Evolutionary conservation across 1,140 invertebrate species (phyloP).

Genomic region (Bombus impatiens): DNA sequence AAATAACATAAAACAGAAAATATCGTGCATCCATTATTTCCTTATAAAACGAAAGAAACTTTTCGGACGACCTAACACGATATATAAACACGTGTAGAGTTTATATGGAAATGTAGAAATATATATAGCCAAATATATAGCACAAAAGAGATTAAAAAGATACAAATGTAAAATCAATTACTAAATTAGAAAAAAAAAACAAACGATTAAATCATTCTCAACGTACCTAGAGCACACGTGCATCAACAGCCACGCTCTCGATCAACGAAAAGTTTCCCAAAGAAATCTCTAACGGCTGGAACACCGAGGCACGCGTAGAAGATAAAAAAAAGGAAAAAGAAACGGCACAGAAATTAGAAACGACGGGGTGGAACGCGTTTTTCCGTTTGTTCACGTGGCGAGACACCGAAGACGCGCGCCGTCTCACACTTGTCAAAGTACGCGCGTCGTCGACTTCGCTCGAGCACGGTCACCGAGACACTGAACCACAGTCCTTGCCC

Average conservation of each 20-base stretch:
- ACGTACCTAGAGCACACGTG: constrained; percentile 27
- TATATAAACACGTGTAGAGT: too few species aligned
- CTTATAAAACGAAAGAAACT: too few species aligned
- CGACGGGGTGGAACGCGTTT: neutral
- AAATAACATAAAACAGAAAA: too few species aligned
- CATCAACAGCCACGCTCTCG: neutral
- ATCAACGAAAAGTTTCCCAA: neutral
- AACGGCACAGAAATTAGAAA: neutral
- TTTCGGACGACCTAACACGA: too few species aligned
- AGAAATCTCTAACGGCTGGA: neutral
- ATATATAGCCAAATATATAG: too few species aligned
- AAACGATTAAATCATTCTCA: too few species aligned
- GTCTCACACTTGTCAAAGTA: neutral
- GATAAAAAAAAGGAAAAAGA: too few species aligned
- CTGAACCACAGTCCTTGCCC: constrained; percentile 43
- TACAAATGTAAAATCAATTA: too few species aligned
- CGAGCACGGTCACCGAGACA: constrained; percentile 28
- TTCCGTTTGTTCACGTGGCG: constrained; percentile 13
- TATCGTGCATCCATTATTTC: too few species aligned
- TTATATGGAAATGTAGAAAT: too few species aligned
- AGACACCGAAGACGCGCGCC: neutral
- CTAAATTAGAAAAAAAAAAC: too few species aligned
- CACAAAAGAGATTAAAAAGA: too few species aligned
- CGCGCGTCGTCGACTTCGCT: constrained; percentile 6
- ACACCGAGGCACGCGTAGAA: neutral